Evolutionary conservation across 2,113 vertebrate species (phyloP).

Genomic region (Carassius auratus): DNA sequence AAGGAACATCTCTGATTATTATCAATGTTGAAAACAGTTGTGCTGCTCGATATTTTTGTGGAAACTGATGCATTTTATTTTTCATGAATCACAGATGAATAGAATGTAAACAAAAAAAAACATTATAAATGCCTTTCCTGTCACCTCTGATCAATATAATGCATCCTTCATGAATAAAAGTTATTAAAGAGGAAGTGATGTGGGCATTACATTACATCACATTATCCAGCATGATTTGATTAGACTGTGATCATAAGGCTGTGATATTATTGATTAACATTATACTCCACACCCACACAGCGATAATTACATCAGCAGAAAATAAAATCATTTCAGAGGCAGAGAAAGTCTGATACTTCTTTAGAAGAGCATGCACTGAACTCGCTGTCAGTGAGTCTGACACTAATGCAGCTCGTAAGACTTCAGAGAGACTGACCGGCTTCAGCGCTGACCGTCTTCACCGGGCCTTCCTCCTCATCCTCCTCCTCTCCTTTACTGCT

Average conservation of each 20-base stretch:
- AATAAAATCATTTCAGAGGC: background rate
- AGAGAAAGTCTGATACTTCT: background rate
- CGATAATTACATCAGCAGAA: background rate
- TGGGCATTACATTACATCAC: background rate
- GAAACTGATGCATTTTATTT: background rate
- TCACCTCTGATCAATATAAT: background rate
- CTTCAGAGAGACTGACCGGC: conserved; percentile 46
- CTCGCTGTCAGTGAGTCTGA: background rate
- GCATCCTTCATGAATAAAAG: background rate
- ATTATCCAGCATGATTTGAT: background rate
- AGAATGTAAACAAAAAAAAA: background rate
- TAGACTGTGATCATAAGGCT: background rate
- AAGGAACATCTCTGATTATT: background rate
- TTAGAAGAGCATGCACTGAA: background rate
- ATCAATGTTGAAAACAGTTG: too few relatives aligned
- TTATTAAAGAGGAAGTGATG: background rate
- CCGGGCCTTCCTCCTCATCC: conserved; percentile 50
- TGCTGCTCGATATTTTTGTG: too few relatives aligned
- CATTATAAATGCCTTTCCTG: background rate
- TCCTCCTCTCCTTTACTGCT: conserved; percentile 51
- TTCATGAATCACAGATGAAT: background rate
- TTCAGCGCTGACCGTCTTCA: conserved; percentile 26
- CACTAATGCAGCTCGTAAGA: background rate
- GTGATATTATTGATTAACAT: background rate
- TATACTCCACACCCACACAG: background rate